phyloP scores from a whole-genome alignment of 2,113 vertebrate genomes.

The Hiodon tergisus region DNA sequence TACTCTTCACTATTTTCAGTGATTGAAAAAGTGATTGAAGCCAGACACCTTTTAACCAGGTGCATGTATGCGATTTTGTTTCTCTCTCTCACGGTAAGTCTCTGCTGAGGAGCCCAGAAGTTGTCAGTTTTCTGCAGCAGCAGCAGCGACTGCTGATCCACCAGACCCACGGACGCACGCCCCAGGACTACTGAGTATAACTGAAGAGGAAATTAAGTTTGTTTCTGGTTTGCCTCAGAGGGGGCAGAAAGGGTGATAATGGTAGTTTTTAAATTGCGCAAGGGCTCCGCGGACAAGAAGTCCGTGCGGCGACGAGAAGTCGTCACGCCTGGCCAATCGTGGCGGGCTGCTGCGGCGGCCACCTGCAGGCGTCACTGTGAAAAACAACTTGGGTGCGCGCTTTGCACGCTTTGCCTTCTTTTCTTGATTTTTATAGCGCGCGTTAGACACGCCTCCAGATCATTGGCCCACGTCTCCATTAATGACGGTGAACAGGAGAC shows the following conservation, averaged over 20 bases:
- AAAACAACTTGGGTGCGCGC: neutral
- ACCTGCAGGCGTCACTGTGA: neutral
- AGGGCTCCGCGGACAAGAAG: neutral
- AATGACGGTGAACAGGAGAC: no score
- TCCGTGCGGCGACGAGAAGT: neutral
- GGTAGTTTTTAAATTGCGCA: neutral
- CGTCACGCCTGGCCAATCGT: no score
- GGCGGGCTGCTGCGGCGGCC: no score
- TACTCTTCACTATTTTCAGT: no score
- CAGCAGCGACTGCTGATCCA: slow-evolving; percentile 83
- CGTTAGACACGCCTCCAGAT: no score
- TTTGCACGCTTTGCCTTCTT: neutral
- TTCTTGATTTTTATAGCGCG: neutral
- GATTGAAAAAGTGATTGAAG: no score
- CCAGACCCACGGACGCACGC: slow-evolving; percentile 75
- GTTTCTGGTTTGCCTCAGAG: neutral
- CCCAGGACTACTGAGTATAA: slow-evolving; percentile 55
- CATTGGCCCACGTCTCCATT: no score
- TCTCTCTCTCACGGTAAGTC: slow-evolving; percentile 64
- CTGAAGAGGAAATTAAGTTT: neutral
- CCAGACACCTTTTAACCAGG: neutral
- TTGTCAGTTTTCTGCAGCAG: slow-evolving; percentile 94
- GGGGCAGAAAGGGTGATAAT: neutral
- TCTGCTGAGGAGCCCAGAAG: slow-evolving; percentile 91
- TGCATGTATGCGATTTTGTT: slow-evolving; percentile 13